Evolutionary conservation across 2,113 vertebrate species (phyloP).

Genomic region (Chauna torquata): DNA sequence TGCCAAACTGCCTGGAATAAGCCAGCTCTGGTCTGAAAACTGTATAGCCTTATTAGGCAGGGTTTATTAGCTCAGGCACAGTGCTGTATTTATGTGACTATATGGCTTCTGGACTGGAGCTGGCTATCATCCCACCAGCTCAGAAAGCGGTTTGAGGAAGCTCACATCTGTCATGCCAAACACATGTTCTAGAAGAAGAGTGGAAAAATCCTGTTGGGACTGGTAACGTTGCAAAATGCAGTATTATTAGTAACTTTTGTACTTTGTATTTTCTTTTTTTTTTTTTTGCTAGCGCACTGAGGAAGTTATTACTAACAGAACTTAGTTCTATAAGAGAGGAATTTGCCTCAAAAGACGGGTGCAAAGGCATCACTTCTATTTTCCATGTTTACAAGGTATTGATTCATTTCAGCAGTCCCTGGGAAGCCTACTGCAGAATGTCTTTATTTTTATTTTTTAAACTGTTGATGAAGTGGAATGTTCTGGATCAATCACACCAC

Average conservation of each 20-base stretch:
- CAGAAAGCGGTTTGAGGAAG: conserved; percentile 10
- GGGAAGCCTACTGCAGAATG: conserved; percentile 22
- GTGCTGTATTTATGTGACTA: conserved; percentile 24
- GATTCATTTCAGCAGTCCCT: conserved; percentile 36
- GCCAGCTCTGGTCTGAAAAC: not conserved
- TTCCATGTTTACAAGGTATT: conserved; percentile 39
- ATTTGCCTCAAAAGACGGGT: not conserved
- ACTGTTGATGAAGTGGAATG: conserved; percentile 14
- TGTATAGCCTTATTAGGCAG: not conserved
- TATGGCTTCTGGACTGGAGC: conserved; percentile 28
- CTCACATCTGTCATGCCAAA: conserved; percentile 41
- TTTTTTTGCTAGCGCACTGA: not conserved
- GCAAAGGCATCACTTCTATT: conserved; percentile 11
- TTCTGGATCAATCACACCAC: conserved; percentile 28
- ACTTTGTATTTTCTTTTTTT: not conserved
- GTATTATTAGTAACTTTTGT: conserved; percentile 42
- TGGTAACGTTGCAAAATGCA: conserved; percentile 28
- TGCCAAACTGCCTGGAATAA: conserved; percentile 2
- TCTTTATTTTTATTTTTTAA: conserved; percentile 51
- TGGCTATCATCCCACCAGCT: not conserved
- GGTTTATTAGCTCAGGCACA: conserved; percentile 34
- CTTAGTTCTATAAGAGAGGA: not conserved
- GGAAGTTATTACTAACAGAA: conserved; percentile 15
- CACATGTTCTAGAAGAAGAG: conserved; percentile 31
- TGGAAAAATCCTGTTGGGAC: conserved; percentile 48